Evolutionary conservation across 2,888 invertebrate genomes (phyloP), one percentile per base, ranked within the genome.

Genomic region (Agrotis ipsilon): DNA sequence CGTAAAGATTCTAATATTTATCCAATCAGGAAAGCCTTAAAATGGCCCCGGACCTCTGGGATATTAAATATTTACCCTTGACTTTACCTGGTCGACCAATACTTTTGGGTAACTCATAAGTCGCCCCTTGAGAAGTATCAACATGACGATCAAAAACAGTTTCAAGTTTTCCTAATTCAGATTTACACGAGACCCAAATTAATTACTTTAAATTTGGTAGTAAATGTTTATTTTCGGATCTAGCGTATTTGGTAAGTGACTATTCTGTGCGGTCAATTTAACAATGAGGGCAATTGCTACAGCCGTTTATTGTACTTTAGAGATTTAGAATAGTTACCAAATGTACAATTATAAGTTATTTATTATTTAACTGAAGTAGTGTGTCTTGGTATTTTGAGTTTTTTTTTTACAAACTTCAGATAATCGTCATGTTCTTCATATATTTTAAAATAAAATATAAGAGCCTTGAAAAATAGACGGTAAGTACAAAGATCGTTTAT

Each of bases 11-110:
- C 16, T 32, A 49, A 68, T 68, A 81, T 76, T 70, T 57, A 64
- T 64, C 78, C 60, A 60, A 81, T 77, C 70, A 81, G 48, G 82
- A 69, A 64, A 49, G 59, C 82, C 60, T 60, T 77, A 70, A 77
- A 77, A 77, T 77, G 69, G 70, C 62, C 18, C 55, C 32, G 63
- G 52, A 60, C 77, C 77, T 68, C n/a, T 45, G 71, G 81, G 78
- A 60, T 57, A 77, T 81, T 60, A 27, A 54, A 59, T 66, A 61
- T 61, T 60, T 76, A 75, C 48, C 43, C 16, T 16, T 73, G n/a
- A 62, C 18, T 58, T 72, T 61, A 75, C 68, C 58, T 62, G 49
- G 27, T 54, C 55, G 14, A n/a, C n/a, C 32, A 58, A 21, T 59
- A 59, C 73, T 64, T 57, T 51, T 19, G 27, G 48, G 27, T 21